Evolutionary conservation across 2,888 invertebrate genomes (phyloP), one percentile per base, ranked within the genome.

Genomic region (Torymus auratus): DNA sequence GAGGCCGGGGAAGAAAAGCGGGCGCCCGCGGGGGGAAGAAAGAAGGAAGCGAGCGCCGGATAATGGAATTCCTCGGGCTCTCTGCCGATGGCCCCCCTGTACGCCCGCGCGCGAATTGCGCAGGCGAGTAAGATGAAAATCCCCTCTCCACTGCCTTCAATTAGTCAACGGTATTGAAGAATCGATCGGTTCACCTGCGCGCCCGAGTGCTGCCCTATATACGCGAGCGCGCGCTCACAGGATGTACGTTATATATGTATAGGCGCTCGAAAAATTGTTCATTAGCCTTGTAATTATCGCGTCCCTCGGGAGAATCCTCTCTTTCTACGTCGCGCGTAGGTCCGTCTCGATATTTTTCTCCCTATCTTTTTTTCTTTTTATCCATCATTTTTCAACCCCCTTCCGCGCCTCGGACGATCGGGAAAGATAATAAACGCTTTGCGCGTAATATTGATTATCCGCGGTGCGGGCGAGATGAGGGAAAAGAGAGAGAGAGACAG

Each of bases 41-140:
- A 80, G 74, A 76, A 83, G 60, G 77, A 82, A 84, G 82, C 81
- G 80, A 41, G 72, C 7, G 28, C 28, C 13, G 81, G 84, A 85
- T 87, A 87, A 87, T 87, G 85, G 85, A 86, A 87, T 87, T 87
- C 73, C 83, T 79, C 50, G 13, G 23, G 20, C 60, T 62, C 28
- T 58, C n/a, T 62, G 53, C 72, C 73, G 15, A 67, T 53, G 23
- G 17, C 74, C 28, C 7, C 28, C 52, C 14, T 55, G 62, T 77
- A 68, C 60, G 78, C 20, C 20, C 56, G 55, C 15, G 56, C 55
- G 60, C 71, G 50, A 68, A 73, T 73, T 23, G 12, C 17, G 12
- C 17, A 71, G 13, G 60, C 72, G 61, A 72, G 50, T 68, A 72
- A 61, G 71, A 68, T 68, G 72, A 64, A 61, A 68, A 72, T 67